Evolutionary conservation across 2,113 vertebrate genomes (phyloP).

Genomic region (Ginglymostoma cirratum): DNA sequence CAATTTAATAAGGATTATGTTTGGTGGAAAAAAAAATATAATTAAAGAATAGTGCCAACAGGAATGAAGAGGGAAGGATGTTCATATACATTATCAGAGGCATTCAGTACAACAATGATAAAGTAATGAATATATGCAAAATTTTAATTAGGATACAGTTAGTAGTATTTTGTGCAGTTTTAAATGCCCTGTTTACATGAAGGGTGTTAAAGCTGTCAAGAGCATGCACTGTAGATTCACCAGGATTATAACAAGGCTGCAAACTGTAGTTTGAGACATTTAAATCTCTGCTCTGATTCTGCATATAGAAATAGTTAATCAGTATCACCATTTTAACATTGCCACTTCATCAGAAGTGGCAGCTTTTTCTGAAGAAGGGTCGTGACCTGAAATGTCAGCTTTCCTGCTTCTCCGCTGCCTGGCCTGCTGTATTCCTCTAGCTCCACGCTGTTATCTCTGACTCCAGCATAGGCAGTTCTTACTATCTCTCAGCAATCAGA

Average conservation of each 20-base stretch:
- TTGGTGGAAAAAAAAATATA: neutral
- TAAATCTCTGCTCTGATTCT: neutral
- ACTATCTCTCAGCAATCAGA: too few relatives aligned
- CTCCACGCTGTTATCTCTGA: too few relatives aligned
- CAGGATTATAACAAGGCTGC: neutral
- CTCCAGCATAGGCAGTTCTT: too few relatives aligned
- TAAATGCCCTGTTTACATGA: neutral
- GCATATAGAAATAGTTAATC: neutral
- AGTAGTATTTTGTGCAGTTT: neutral
- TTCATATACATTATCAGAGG: neutral
- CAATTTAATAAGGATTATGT: neutral
- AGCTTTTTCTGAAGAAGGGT: too few relatives aligned
- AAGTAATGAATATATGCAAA: conserved; percentile 3
- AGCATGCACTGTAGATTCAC: neutral
- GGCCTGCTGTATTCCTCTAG: too few relatives aligned
- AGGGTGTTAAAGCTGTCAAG: neutral
- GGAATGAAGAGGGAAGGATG: neutral
- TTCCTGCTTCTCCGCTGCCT: too few relatives aligned
- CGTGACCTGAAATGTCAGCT: too few relatives aligned
- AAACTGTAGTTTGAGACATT: neutral
- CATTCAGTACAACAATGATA: neutral
- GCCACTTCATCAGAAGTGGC: neutral
- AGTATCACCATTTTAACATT: neutral
- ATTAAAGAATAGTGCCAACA: neutral
- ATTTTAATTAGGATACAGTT: neutral